These are phyloP conservation scores for Drosophila takahashii DNA, from an alignment of 1,140 invertebrate genomes.

Conservation along the genomic window DNA sequence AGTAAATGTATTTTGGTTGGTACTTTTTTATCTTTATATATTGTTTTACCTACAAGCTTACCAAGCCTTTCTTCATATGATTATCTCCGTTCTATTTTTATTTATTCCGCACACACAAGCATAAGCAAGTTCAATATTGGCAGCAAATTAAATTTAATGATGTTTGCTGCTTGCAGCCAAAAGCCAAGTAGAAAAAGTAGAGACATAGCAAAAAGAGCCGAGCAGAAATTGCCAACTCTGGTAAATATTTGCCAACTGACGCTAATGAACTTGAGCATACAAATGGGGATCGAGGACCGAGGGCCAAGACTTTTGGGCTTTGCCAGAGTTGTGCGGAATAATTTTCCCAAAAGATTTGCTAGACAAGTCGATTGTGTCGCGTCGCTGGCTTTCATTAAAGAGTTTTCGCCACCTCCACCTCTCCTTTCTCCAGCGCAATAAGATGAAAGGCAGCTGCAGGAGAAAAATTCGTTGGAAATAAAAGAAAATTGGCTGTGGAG, in stretches of 20 bases:
- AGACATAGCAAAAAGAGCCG: conserved; percentile 27
- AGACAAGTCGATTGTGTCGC: conserved; percentile 20
- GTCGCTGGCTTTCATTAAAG: conserved; percentile 63
- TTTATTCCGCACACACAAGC: conserved; percentile 25
- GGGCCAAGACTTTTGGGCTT: conserved; percentile 1
- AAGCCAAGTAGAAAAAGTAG: conserved; percentile 14
- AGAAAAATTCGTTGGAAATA: conserved; percentile 28
- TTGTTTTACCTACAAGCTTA: background rate
- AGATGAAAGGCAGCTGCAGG: conserved; percentile 21
- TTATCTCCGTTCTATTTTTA: conserved; percentile 13
- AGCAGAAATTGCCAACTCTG: conserved; percentile 59
- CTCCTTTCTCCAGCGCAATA: background rate
- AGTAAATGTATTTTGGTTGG: too few relatives aligned
- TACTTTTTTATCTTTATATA: too few relatives aligned
- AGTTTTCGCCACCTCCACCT: conserved; percentile 32
- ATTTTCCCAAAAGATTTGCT: conserved; percentile 44
- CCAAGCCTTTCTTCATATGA: background rate
- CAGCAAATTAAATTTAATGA: conserved; percentile 80
- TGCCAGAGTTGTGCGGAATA: conserved; percentile 30
- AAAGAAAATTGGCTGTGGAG: conserved; percentile 50
- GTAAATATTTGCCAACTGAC: conserved; percentile 77
- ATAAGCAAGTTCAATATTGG: conserved; percentile 66
- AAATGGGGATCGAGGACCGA: conserved; percentile 49
- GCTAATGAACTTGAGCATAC: conserved; percentile 79
- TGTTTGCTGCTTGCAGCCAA: conserved; percentile 65